Conservation (phyloP, 2,113 vertebrate species). For the Gymnorhina tibicen region DNA sequence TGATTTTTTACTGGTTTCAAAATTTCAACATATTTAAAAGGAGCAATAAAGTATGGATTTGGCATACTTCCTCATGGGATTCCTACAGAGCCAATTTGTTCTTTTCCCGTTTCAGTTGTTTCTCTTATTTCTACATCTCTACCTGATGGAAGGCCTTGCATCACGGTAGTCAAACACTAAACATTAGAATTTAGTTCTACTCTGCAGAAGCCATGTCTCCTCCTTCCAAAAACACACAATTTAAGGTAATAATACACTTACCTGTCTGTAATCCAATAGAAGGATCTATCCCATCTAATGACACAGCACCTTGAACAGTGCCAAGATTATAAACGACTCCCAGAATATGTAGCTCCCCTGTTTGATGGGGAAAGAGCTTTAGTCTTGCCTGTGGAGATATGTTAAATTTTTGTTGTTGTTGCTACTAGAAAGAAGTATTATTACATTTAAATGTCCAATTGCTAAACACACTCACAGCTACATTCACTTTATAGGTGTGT, state of each 20-base stretch:
- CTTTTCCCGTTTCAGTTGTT: neutral
- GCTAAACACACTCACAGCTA: neutral
- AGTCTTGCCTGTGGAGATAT: conserved; percentile 87
- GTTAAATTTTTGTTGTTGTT: conserved; percentile 76
- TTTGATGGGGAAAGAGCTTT: conserved; percentile 92
- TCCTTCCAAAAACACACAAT: neutral
- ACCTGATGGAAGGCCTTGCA: neutral
- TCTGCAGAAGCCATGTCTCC: neutral
- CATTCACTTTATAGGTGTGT: neutral
- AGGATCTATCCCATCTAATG: conserved; percentile 76
- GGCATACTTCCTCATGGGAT: neutral
- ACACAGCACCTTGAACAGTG: conserved; percentile 69
- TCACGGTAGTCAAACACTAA: neutral
- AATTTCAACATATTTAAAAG: neutral
- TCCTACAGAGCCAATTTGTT: neutral
- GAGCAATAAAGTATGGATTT: neutral
- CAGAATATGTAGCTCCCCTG: conserved; percentile 90
- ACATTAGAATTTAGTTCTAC: neutral
- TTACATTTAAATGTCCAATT: conserved; percentile 31
- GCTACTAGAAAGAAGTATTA: conserved; percentile 41
- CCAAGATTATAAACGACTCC: conserved; percentile 93
- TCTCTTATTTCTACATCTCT: neutral
- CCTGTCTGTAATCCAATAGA: conserved; percentile 76
- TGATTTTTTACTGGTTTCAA: neutral
- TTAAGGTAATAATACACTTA: conserved; percentile 43